phyloP scores from a whole-genome alignment of 2,797 vertebrate species.

The Periparus ater region DNA sequence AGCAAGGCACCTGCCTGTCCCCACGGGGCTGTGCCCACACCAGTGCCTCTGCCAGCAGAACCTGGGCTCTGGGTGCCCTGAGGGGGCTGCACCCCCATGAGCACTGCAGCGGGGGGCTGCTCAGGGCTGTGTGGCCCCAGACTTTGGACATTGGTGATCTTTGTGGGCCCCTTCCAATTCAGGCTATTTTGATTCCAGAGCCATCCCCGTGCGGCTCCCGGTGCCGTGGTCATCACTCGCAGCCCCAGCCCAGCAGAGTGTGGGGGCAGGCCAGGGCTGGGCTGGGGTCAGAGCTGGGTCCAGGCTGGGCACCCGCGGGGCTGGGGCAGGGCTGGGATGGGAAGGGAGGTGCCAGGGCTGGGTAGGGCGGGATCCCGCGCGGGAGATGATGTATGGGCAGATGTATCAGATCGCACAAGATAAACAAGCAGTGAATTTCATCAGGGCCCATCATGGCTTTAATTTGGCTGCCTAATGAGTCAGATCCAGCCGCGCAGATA shows the following conservation, averaged over 20 bases:
- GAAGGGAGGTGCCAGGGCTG: conserved; percentile 35
- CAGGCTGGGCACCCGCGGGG: background rate
- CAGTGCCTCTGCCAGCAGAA: background rate
- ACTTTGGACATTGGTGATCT: accelerated
- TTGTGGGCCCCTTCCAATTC: background rate
- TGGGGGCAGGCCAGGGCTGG: accelerated
- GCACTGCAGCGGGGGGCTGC: accelerated
- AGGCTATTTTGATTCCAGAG: background rate
- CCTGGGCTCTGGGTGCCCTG: background rate
- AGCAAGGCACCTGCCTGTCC: background rate
- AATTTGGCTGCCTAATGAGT: conserved; percentile 97
- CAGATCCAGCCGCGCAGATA: conserved; percentile 94
- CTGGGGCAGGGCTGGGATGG: background rate
- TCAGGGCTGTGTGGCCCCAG: background rate
- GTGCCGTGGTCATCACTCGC: accelerated
- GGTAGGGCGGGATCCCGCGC: conserved; percentile 64
- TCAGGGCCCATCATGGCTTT: conserved; percentile 96
- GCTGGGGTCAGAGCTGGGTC: no score
- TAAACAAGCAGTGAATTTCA: conserved; percentile 98
- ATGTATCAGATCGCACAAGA: conserved; percentile 97
- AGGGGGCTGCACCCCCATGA: accelerated
- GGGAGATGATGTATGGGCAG: conserved; percentile 80
- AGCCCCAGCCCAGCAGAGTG: accelerated
- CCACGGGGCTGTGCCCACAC: background rate
- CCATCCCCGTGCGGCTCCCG: accelerated